A percentile compares a stretch with the other conserved stretches of the same genome.
Evolutionary conservation across 2,797 vertebrate species (phyloP).

Genomic region (Zenarchopterus dispar): DNA sequence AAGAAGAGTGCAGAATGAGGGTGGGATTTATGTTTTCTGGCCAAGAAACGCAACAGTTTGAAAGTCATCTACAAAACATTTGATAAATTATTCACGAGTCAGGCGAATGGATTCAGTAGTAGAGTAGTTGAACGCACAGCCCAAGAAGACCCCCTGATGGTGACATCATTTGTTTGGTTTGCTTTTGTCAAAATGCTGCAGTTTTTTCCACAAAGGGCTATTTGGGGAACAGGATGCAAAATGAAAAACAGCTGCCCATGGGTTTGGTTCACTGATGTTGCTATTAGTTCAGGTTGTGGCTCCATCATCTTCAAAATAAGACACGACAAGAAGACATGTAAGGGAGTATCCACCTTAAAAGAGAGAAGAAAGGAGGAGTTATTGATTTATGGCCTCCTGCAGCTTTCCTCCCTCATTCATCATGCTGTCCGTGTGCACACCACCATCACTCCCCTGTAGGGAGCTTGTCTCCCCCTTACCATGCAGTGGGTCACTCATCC

Average conservation of each 20-base stretch:
- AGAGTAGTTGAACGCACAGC: constrained; percentile 52
- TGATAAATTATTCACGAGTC: constrained; percentile 64
- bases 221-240: constrained; percentile 33
- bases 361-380: constrained; percentile 58
- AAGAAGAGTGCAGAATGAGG: constrained; percentile 22
- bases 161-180: constrained; percentile 64
- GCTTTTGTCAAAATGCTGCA: constrained; percentile 47
- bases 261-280: constrained; percentile 41
- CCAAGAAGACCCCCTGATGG: constrained; percentile 50
- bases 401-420: constrained; percentile 72
- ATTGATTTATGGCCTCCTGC: constrained; percentile 81
- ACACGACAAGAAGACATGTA: constrained; percentile 57
- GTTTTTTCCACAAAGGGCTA: constrained; percentile 41
- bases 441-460: constrained; percentile 57
- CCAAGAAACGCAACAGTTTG: background rate
- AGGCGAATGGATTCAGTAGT: constrained; percentile 66
- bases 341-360: constrained; percentile 64
- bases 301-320: constrained; percentile 73
- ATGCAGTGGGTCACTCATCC: constrained; percentile 60
- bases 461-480: constrained; percentile 59
- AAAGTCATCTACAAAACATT: too few relatives aligned
- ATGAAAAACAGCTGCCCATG: constrained; percentile 45
- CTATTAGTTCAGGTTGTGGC: constrained; percentile 55
- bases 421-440: constrained; percentile 69
- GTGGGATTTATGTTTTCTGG: constrained; percentile 56